A percentile compares a stretch with the other conserved stretches of the same genome.
Evolutionary conservation across 2,113 vertebrate species (phyloP).

Genomic region (Crypturellus undulatus): DNA sequence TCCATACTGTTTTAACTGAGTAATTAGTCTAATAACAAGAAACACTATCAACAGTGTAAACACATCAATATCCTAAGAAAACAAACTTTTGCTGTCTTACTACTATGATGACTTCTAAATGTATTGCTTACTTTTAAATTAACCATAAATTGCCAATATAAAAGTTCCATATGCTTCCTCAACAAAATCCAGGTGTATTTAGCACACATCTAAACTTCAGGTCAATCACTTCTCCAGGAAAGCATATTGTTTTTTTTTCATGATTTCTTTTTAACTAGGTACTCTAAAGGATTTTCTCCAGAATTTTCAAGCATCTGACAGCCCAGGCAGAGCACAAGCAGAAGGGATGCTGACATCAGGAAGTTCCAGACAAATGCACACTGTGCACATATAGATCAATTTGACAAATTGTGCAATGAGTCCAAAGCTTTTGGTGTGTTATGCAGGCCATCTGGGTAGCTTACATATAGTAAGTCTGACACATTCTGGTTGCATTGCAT

Average conservation of each 20-base stretch:
- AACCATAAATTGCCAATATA: not conserved
- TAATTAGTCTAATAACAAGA: not conserved
- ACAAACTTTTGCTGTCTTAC: not conserved
- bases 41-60: not conserved
- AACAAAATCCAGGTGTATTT: not conserved
- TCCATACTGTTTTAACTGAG: not conserved
- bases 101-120: not conserved
- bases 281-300: constrained; percentile 8
- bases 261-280: constrained; percentile 19
- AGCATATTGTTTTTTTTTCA: not conserved
- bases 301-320: constrained; percentile 55
- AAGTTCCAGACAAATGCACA: constrained; percentile 52
- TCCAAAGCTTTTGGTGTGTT: constrained; percentile 63
- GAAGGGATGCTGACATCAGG: constrained; percentile 44
- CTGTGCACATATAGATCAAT: constrained; percentile 46
- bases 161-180: not conserved
- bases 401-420: constrained; percentile 48
- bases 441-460: constrained; percentile 72
- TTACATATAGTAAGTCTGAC: constrained; percentile 62
- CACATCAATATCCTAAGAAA: not conserved
- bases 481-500: constrained; percentile 56
- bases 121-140: not conserved
- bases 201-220: not conserved
- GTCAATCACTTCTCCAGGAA: not conserved
- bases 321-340: not conserved